phyloP scores from a whole-genome alignment of 2,797 vertebrate species.

The Aratinga solstitialis region DNA sequence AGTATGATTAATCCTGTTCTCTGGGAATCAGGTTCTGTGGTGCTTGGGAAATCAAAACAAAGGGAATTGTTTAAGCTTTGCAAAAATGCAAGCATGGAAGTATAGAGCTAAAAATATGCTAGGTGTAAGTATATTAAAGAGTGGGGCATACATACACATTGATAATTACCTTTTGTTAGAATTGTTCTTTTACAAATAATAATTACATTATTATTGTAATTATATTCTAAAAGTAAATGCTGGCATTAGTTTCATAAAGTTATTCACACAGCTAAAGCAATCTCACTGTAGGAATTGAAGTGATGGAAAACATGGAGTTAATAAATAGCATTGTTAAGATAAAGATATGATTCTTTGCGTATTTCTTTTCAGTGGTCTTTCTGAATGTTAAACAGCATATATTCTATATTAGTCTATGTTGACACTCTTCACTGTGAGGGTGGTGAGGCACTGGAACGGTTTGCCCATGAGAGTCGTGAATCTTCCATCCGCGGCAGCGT shows the following conservation, averaged over 20 bases:
- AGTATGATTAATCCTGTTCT: not conserved
- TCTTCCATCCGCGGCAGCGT: no score
- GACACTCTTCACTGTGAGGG: no score
- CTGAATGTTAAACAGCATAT: not conserved
- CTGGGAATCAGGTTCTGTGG: not conserved
- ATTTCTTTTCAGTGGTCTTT: not conserved
- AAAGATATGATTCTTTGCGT: not conserved
- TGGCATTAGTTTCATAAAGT: not conserved
- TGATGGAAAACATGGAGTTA: not conserved
- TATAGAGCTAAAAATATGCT: not conserved
- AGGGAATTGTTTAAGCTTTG: not conserved
- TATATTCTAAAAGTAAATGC: not conserved
- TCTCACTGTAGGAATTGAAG: rapidly evolving
- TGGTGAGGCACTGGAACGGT: no score
- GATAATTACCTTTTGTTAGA: not conserved
- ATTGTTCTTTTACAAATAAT: not conserved
- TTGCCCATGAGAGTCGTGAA: no score
- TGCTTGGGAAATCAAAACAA: not conserved
- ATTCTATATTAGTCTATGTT: not conserved
- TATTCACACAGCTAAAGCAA: not conserved
- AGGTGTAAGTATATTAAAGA: not conserved
- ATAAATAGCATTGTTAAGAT: not conserved
- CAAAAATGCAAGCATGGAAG: not conserved
- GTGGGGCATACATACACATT: not conserved
- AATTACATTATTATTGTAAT: not conserved